A percentile compares a stretch with the other conserved stretches of the same genome.
phyloP scores from a whole-genome alignment of 1,140 invertebrate genomes.

The Parasteatoda tepidariorum region DNA sequence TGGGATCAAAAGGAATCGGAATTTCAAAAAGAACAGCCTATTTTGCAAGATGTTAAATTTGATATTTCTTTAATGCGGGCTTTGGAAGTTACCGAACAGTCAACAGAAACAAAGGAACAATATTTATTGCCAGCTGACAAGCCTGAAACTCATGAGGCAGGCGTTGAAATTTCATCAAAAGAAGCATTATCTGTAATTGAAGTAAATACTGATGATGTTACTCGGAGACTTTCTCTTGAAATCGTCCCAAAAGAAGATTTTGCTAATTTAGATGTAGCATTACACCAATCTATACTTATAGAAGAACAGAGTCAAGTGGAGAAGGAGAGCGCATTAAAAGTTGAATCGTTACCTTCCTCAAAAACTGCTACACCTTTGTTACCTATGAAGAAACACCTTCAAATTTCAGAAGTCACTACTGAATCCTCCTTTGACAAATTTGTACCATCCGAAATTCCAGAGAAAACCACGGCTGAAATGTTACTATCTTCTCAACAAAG shows the following conservation, averaged over 20 bases:
- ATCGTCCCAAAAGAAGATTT: conserved; percentile 15
- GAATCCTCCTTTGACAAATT: conserved; percentile 34
- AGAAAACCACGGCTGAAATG: conserved; percentile 22
- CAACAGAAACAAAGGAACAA: conserved; percentile 66
- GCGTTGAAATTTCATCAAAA: conserved; percentile 10
- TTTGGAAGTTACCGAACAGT: conserved; percentile 62
- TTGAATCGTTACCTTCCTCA: conserved; percentile 28
- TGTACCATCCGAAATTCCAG: conserved; percentile 25
- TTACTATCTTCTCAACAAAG: conserved; percentile 16
- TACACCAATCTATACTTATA: conserved; percentile 59
- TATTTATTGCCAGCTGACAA: conserved; percentile 69
- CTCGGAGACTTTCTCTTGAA: conserved; percentile 29
- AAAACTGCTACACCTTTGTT: conserved; percentile 42
- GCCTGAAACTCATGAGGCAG: conserved; percentile 62
- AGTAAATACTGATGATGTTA: conserved; percentile 33
- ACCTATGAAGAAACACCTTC: conserved; percentile 42
- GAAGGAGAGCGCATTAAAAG: conserved; percentile 47
- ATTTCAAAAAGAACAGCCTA: conserved; percentile 66
- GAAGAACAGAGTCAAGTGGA: conserved; percentile 52
- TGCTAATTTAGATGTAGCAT: conserved; percentile 45
- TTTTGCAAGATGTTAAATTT: conserved; percentile 67
- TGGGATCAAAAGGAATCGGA: conserved; percentile 73
- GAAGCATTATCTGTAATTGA: conserved; percentile 54
- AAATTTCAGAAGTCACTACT: conserved; percentile 56
- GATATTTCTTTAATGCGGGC: conserved; percentile 66